These are phyloP conservation scores for Heliconius melpomene DNA, from an alignment of 1,140 invertebrate genomes.

Conservation along the genomic window DNA sequence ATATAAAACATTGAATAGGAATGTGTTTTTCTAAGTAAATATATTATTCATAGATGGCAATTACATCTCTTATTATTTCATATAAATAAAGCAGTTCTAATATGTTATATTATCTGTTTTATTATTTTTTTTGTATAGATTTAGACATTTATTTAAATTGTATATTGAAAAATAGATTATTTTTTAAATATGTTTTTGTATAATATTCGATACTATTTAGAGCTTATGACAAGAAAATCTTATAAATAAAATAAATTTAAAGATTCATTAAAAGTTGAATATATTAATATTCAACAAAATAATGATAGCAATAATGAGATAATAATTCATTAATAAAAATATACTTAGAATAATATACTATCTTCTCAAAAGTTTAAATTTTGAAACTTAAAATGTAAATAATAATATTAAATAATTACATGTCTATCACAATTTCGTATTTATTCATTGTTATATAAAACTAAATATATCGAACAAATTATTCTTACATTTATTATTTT, in stretches of 20 bases:
- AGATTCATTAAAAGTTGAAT: background rate
- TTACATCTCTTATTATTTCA: no score
- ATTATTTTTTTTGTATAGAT: background rate
- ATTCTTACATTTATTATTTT: background rate
- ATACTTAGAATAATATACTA: background rate
- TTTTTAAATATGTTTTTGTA: background rate
- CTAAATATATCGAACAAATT: no score
- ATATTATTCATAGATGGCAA: background rate
- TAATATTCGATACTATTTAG: background rate
- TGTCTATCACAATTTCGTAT: background rate
- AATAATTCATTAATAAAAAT: background rate
- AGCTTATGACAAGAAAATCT: background rate
- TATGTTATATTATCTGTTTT: background rate
- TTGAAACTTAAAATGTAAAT: background rate
- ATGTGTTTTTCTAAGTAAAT: background rate
- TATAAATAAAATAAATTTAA: background rate
- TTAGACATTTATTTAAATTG: background rate
- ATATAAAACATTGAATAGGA: background rate
- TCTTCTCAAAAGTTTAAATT: background rate
- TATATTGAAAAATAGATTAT: no score
- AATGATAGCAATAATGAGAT: background rate
- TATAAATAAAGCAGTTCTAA: background rate
- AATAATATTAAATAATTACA: conserved; percentile 2
- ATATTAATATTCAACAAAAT: background rate
- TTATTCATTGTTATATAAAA: no score